phyloP scores from a whole-genome alignment of 37 sponge, comb jelly and placozoan species.

The Crambe crambe region DNA sequence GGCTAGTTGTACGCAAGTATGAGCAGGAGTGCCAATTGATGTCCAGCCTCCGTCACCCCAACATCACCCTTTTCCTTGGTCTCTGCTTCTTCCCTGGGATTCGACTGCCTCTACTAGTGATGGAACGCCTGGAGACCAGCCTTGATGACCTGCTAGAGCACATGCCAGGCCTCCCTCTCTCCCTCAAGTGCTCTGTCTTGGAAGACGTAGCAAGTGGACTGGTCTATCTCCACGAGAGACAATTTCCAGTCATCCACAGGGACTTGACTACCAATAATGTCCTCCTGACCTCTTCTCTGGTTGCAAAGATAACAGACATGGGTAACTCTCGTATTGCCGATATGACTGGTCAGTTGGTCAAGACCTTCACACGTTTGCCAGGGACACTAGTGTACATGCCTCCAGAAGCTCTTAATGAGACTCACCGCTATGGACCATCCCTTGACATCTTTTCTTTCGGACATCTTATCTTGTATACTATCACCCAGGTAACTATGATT shows the following conservation, averaged over 20 bases:
- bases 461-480: neutral
- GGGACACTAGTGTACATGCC: constrained; percentile 41
- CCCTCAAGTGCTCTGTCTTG: constrained; percentile 18
- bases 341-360: neutral
- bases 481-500: constrained; percentile 6
- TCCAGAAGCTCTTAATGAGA: constrained; percentile 8
- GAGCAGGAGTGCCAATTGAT: constrained; percentile 24
- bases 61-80: constrained; percentile 40
- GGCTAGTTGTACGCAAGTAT: neutral
- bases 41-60: constrained; percentile 36
- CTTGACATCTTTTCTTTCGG: constrained; percentile 58
- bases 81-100: constrained; percentile 5
- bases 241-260: constrained; percentile 35
- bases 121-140: constrained; percentile 22
- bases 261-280: constrained; percentile 49
- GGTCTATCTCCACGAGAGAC: constrained; percentile 40
- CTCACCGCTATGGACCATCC: neutral
- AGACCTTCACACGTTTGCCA: neutral
- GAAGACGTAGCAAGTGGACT: constrained; percentile 24
- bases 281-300: constrained; percentile 20
- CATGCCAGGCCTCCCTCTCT: constrained; percentile 3
- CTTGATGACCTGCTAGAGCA: constrained; percentile 29
- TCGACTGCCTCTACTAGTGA: constrained; percentile 16
- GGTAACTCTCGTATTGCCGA: constrained; percentile 20
- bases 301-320: constrained; percentile 45